Conservation (phyloP, 2,797 vertebrate genomes). For the Spinibarbus caldwelli region DNA sequence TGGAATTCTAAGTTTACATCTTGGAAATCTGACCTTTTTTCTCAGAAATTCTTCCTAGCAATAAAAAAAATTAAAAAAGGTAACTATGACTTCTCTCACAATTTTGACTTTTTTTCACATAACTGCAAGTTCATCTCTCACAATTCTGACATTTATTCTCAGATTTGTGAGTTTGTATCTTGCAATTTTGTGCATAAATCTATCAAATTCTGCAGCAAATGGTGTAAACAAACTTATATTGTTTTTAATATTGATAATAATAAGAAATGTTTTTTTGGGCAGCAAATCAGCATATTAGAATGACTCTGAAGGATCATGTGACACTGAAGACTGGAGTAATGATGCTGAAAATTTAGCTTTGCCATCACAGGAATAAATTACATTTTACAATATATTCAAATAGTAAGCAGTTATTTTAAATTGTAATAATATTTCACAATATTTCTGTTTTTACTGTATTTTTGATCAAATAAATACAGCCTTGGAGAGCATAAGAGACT, state of each 20-base stretch:
- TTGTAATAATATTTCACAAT: not conserved
- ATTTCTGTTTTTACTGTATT: not conserved
- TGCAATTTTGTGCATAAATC: not conserved
- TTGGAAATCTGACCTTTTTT: no score
- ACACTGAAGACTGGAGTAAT: not conserved
- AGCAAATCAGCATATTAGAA: not conserved
- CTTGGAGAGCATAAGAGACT: not conserved
- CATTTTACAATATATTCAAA: not conserved
- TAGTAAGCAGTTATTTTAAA: not conserved
- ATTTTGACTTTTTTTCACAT: no score
- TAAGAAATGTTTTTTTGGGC: no score
- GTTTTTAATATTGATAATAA: not conserved
- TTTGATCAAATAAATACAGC: not conserved
- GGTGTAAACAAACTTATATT: not conserved
- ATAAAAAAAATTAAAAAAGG: not conserved
- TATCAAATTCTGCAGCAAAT: not conserved
- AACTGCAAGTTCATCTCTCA: no score
- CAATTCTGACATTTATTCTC: not conserved
- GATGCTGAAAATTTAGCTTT: not conserved
- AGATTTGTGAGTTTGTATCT: not conserved
- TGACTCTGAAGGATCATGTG: not conserved
- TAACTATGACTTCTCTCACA: not conserved
- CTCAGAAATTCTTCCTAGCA: not conserved
- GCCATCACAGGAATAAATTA: not conserved
- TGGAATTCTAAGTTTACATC: no score